Evolutionary conservation across 2,888 invertebrate species (phyloP), one percentile per base, ranked within the genome.

Genomic region (Bibio marci): DNA sequence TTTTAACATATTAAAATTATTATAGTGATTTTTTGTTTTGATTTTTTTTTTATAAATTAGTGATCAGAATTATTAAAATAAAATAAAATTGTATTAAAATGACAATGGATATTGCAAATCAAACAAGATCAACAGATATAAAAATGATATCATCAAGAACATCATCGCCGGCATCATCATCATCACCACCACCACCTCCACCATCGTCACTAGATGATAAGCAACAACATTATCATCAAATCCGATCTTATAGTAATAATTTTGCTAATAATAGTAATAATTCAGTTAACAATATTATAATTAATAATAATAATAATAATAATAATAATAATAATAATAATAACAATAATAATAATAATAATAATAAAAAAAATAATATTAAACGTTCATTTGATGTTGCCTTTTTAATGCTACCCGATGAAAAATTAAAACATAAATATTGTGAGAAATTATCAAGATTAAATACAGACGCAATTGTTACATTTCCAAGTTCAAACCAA

Each of bases 311-410:
- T 8, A 22, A 8, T 22, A 22, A 22, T 22, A 22, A 22, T 8
- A 22, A 22, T 22, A 22, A 53, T 56, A 56, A 47, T 48, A 50
- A 25, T 64, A 64, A 49, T 45, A 56, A 19, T 64, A 64, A 28
- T 59, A 63, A 59, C 63, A 63, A 45, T 54, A 63, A 25, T 58
- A 62, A 8, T 53, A 57, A 32, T 40, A 62, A 13, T 62, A 55
- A 52, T 51, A 56, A 45, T 19, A 46, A 47, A 59, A 71, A 62
- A 52, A 68, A 59, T 47, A 66, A 48, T 30, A 47, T 59, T n/a
- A 90, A 90, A 52, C 66, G 90, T 13, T 81, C 86, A 1, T 90
- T 90, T 55, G 88, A 90, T 56, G 88, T 90, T 10, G 88, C 88
- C 1, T 90, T 90, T 51, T 63, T 90, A 19, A 86, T 88, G 70